Percentiles rank a stretch among this genome's conserved stretches.
Evolutionary conservation across 2,113 vertebrate genomes (phyloP).

Genomic region (Taxidea taxus): DNA sequence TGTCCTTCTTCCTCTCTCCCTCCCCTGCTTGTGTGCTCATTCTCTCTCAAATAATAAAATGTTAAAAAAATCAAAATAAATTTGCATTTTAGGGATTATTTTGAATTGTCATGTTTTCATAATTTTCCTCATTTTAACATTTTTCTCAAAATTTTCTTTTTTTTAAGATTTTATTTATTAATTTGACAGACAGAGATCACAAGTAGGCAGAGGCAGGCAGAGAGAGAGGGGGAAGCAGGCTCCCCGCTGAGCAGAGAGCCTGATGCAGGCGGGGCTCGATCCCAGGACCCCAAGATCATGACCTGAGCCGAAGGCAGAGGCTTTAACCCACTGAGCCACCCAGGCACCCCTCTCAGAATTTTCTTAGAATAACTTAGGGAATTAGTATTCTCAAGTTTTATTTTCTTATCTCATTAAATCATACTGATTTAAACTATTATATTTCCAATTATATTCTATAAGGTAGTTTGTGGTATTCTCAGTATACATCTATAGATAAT

Average conservation of each 20-base stretch:
- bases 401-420: background rate
- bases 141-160: background rate
- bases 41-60: background rate
- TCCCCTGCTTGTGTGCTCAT: background rate
- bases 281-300: too few species aligned
- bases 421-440: background rate
- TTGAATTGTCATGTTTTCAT: background rate
- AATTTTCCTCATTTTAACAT: background rate
- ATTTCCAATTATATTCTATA: background rate
- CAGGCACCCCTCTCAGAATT: too few species aligned
- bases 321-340: too few species aligned
- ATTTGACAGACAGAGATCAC: too few species aligned
- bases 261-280: too few species aligned
- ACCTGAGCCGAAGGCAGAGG: too few species aligned
- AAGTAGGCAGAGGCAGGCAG: too few species aligned
- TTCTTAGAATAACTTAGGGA: background rate
- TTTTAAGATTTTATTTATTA: too few species aligned
- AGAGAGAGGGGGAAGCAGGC: too few species aligned
- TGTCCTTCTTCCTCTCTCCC: background rate
- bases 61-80: background rate
- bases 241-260: too few species aligned
- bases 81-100: constrained; percentile 2
- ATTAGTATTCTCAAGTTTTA: background rate
- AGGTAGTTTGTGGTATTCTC: background rate
- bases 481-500: background rate